Base-by-base conservation (phyloP, 1,140 invertebrate genomes). In the Formica selysi region DNA sequence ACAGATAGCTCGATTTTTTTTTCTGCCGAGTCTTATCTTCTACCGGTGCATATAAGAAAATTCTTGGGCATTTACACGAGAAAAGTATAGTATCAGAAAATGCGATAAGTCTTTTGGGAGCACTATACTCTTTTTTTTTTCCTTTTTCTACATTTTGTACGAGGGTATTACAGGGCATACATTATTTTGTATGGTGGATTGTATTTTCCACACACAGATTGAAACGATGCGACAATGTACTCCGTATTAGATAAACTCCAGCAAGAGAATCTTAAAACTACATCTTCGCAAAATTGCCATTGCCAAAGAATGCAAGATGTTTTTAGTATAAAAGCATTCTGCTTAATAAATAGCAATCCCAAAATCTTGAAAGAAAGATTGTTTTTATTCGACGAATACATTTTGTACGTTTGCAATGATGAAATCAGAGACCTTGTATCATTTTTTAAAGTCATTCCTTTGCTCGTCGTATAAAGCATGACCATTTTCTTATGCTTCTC, bases 201-300 rank as follows among this genome's bases (percentile, higher is more conserved):
- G 26, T 71, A 89, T 36, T 86, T 83, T 71, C 90, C 86, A 85
- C 61, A 83, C 61, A 90, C 32, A 87, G 81, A 90, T 87, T 87
- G 74, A 91, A 92, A 86, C 68, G 48, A 90, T 85, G 85, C 78
- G 64, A 87, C 51, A 91, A 88, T 73, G 59, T 87, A 92, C 57
- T 80, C 85, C 85, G 41, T 85, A 88, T 91, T 85, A 89, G 68
- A 90, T 59, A 91, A 91, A 79, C 87, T 91, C 86, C 90, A 89
- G 83, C 79, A 91, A 91, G 86, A 91, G 86, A 92, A 89, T 89
- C 59, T 91, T 87, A 91, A 91, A 92, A 87, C 91, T 91, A 92
- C 59, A 32, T 90, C 91, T 92, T 89, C 90, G 89, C 36, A 80
- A 91, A 89, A 91, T 91, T 83, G 84, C 59, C 90, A 85, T 89